Base-by-base conservation (phyloP, 2,113 vertebrate species). In the Coryphaenoides rupestris region DNA sequence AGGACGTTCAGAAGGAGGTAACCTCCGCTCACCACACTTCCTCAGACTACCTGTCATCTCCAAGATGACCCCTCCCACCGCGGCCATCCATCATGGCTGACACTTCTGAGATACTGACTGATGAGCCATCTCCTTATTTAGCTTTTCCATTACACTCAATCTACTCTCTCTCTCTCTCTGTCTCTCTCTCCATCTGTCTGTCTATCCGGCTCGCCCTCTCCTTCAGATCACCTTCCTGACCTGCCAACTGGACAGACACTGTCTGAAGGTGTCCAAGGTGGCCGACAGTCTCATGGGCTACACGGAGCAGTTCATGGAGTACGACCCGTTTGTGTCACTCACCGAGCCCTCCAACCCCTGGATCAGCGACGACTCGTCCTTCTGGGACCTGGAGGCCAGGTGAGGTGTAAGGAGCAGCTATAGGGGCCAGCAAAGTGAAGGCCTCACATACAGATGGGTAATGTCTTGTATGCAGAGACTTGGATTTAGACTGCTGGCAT, bases 221-320 rank as follows among this genome's bases (percentile, higher is more conserved):
- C 69, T 21, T 69, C 90, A 98, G 95, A 97, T 98, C 85, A 88
- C 85, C 68, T 98, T 98, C 90, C 86, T 98, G 86, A 96, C 94
- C 58, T 76, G 88, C 70, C 95, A 98, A 84, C 93, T 98, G 83
- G 96, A 97, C 84, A 92, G 96, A 80, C 96, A 98, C 84, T 95
- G 95, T 88, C 92, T 98, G 93, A 98, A 97, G 90, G 96, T 98
- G 90, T 98, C 96, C 80, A 98, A 98, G 92, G 95, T 98, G 83
- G 95, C 96, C 49, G 96, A 98, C 92, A 95, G 96, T 79, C 90
- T 98, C 84, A 96, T 98, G 81, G 75, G 89, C 72, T 98, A 95
- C 89, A 93, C 94, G 0, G 95, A 98, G 69, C 96, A 98, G 77
- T 97, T 98, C 60, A 69, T 90, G 84, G 95, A 98, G 47, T 98